Percentiles rank a stretch among this genome's conserved stretches.
Evolutionary conservation across 2,797 vertebrate genomes (phyloP).

Genomic region (Geotrypetes seraphini): DNA sequence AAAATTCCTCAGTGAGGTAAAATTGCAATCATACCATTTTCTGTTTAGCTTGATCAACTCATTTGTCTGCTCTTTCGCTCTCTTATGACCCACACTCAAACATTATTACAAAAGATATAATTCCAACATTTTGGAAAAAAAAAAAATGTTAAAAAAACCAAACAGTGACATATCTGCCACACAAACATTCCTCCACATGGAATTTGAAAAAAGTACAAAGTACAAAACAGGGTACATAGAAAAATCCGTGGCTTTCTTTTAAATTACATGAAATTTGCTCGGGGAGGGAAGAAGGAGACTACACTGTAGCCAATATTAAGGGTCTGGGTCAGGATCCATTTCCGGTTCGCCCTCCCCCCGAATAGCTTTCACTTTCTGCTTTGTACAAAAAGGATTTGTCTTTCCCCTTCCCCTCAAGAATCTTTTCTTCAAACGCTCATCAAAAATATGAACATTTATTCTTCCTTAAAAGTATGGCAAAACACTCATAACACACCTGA

Average conservation of each 20-base stretch:
- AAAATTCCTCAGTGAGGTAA: slow-evolving; percentile 87
- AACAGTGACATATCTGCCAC: slow-evolving; percentile 37
- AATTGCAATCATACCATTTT: slow-evolving; percentile 55
- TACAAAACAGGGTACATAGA: slow-evolving; percentile 40
- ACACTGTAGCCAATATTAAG: slow-evolving; percentile 44
- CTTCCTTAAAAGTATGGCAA: no score
- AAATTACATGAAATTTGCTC: neutral
- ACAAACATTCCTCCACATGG: slow-evolving; percentile 56
- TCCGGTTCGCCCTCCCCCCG: no score
- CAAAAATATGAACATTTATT: slow-evolving; percentile 49
- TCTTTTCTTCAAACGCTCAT: slow-evolving; percentile 30
- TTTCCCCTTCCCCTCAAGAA: no score
- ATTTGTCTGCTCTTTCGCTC: slow-evolving; percentile 15
- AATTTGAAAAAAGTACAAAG: slow-evolving; percentile 59
- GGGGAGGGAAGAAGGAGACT: no score
- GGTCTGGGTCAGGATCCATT: slow-evolving; percentile 28
- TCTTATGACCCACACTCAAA: slow-evolving; percentile 25
- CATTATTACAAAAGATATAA: slow-evolving; percentile 58
- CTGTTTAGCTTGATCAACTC: slow-evolving; percentile 37
- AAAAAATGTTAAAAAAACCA: no score
- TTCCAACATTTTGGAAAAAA: slow-evolving; percentile 66
- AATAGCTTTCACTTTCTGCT: slow-evolving; percentile 41
- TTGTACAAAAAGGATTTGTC: slow-evolving; percentile 19
- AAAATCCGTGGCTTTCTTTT: slow-evolving; percentile 52
- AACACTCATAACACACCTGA: no score